phyloP scores from a whole-genome alignment of 2,888 invertebrate genomes.

The Cephus sareptanus region DNA sequence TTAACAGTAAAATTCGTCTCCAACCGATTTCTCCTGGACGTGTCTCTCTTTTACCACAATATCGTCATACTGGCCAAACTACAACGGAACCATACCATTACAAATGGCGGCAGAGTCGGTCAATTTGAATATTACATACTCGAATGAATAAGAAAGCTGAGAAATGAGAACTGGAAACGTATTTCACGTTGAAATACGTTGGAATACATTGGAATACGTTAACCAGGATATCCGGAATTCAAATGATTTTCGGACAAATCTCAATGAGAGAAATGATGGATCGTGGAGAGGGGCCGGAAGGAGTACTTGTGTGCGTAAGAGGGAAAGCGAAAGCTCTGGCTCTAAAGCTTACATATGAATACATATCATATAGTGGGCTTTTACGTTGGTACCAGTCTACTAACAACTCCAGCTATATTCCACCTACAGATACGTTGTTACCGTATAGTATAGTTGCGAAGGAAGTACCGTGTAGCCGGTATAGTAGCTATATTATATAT shows the following conservation, averaged over 20 bases:
- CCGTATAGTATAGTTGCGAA: neutral
- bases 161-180: neutral
- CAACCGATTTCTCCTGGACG: constrained; percentile 6
- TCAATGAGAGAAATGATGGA: neutral
- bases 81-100: neutral
- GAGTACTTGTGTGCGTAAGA: neutral
- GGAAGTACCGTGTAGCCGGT: neutral
- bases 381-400: constrained; percentile 5
- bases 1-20: constrained; percentile 27
- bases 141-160: neutral
- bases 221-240: neutral
- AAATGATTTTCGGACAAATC: neutral
- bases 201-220: neutral
- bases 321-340: neutral
- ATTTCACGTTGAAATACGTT: neutral
- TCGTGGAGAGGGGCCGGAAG: neutral
- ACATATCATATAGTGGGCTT: constrained; percentile 10
- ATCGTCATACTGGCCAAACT: neutral
- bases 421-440: neutral
- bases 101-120: neutral
- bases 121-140: neutral
- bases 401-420: constrained; percentile 1
- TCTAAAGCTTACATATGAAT: constrained; percentile 5
- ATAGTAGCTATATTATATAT: neutral
- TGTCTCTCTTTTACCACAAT: neutral